These are phyloP conservation scores for Cossypha dichroa DNA, from an alignment of 2,797 vertebrate genomes.

Conservation along the genomic window DNA sequence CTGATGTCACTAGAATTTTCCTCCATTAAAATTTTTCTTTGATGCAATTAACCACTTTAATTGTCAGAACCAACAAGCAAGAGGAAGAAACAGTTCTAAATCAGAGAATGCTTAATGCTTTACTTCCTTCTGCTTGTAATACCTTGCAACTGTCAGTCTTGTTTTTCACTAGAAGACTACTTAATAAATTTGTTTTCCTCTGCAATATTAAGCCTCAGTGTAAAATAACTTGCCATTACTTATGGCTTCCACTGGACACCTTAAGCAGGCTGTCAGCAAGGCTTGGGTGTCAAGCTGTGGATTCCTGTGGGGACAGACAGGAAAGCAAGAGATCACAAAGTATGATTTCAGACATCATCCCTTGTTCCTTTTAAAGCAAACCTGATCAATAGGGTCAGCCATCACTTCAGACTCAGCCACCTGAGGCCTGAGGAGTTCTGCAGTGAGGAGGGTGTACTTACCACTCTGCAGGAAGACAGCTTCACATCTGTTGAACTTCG, in stretches of 20 bases:
- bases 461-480: neutral
- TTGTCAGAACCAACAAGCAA: neutral
- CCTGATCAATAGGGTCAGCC: neutral
- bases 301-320: neutral
- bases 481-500: neutral
- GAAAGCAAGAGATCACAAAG: neutral
- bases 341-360: neutral
- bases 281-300: rapidly evolving
- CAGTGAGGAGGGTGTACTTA: neutral
- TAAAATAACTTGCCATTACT: neutral
- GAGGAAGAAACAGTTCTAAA: neutral
- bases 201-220: neutral
- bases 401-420: neutral
- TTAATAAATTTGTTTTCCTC: neutral
- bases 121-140: neutral
- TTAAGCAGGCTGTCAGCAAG: neutral
- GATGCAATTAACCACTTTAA: neutral
- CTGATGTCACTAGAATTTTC: neutral
- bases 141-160: neutral
- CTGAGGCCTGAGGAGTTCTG: neutral
- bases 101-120: neutral
- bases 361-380: neutral
- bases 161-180: neutral
- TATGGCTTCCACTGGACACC: neutral
- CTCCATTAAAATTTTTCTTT: neutral